These are phyloP conservation scores for Itoplectis maculator DNA, from an alignment of 2,888 invertebrate genomes.

Conservation along the genomic window DNA sequence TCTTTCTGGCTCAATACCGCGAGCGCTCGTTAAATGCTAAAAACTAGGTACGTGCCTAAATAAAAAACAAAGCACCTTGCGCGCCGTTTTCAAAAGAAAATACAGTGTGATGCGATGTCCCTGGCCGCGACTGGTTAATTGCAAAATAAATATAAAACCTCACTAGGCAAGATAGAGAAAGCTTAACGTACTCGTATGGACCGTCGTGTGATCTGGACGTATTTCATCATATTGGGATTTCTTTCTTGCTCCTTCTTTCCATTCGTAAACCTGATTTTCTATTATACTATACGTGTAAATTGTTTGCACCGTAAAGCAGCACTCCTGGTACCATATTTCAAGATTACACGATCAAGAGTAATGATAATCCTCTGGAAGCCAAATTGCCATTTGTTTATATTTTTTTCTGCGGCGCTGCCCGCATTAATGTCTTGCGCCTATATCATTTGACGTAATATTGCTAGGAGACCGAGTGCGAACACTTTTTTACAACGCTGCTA, in stretches of 20 bases:
- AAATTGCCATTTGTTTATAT: slow-evolving; percentile 12
- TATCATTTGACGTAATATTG: slow-evolving; percentile 42
- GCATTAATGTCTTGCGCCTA: slow-evolving; percentile 9
- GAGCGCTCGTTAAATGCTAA: slow-evolving; percentile 28
- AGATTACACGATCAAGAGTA: slow-evolving; percentile 49
- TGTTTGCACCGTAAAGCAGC: slow-evolving; percentile 68
- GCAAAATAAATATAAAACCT: slow-evolving; percentile 30
- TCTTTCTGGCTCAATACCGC: slow-evolving; percentile 3
- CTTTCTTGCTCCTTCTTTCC: slow-evolving; percentile 5
- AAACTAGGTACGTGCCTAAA: slow-evolving; percentile 10
- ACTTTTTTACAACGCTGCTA: not conserved
- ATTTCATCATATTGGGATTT: slow-evolving; percentile 39
- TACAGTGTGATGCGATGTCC: not conserved
- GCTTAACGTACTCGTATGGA: slow-evolving; percentile 53
- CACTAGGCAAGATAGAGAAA: slow-evolving; percentile 52
- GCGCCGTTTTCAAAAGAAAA: slow-evolving; percentile 18
- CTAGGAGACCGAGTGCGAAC: slow-evolving; percentile 33
- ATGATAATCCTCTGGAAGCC: slow-evolving; percentile 40
- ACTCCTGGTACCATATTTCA: slow-evolving; percentile 63
- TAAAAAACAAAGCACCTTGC: slow-evolving; percentile 60
- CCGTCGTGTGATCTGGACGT: slow-evolving; percentile 63
- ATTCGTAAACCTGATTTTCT: slow-evolving; percentile 26
- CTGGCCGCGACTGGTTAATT: slow-evolving; percentile 14
- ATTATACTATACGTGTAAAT: slow-evolving; percentile 53
- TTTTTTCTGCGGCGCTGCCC: not conserved